Base-by-base conservation (phyloP, 2,797 vertebrate species). In the Nannoperca obscura region DNA sequence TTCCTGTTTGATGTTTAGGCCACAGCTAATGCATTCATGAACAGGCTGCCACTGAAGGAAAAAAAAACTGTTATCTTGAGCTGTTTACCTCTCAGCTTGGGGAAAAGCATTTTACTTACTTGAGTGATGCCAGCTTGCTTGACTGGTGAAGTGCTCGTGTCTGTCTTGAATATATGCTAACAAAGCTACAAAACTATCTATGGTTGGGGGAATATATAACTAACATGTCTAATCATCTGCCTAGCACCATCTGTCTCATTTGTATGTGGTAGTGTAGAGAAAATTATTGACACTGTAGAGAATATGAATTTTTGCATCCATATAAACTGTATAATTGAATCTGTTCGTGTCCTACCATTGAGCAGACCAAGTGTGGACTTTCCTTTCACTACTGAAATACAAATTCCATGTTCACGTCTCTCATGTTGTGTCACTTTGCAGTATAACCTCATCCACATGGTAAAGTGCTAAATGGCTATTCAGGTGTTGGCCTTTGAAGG, bases 11-110 rank as follows among this genome's bases (percentile, higher is more conserved):
- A 91, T 88, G 88, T 91, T 89, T 46, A 84, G 81, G 76, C 84
- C 84, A 87, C 81, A 78, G 82, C 78, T 89, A 88, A 89, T 92
- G 87, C 79, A 88, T 91, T 91, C 82, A 82, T 84, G 80, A 90
- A 88, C 68, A 87, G 88, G 73, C 82, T 85, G 76, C 65, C 75
- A 73, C 82, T 57, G 67, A 83, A 85, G 58, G 42, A 55, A 50
- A 67, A 83, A 79, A 76, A 13, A 40, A 40, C 38, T 77, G 67
- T 79, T 84, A 88, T 90, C 79, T 84, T 4, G 69, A 86, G 78
- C 86, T 86, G 84, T 90, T 91, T 87, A 86, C 84, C 73, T 84
- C 84, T 80, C 74, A 53, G 82, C 77, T 80, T 30, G 71, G 81
- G 78, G 72, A 81, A 83, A 81, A 80, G 74, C 65, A 80, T 68